Evolutionary conservation across 2,113 vertebrate genomes (phyloP).

Genomic region (Astur gentilis): DNA sequence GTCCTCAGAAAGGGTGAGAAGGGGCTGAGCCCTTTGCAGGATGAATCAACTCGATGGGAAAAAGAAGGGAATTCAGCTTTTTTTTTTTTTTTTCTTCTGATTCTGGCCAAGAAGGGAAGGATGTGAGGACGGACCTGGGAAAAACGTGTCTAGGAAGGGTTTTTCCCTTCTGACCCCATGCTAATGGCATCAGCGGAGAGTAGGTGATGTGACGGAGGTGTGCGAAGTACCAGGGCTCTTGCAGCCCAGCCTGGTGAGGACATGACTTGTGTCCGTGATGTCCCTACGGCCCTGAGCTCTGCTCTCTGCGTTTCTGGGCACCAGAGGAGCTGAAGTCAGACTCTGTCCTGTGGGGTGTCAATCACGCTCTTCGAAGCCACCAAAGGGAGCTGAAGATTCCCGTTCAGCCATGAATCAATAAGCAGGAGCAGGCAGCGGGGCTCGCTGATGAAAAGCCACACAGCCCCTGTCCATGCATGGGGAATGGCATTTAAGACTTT

Average conservation of each 20-base stretch:
- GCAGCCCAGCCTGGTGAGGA: not conserved
- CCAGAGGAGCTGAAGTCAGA: not conserved
- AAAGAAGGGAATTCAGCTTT: not conserved
- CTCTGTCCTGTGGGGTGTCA: not conserved
- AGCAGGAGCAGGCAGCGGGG: not conserved
- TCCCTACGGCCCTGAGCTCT: not conserved
- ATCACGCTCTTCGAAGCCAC: not conserved
- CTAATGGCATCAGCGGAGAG: not conserved
- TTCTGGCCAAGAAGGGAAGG: not conserved
- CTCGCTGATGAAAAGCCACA: not conserved
- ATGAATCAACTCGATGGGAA: not conserved
- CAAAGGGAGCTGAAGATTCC: not conserved
- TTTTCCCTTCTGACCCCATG: not conserved
- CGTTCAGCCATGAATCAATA: not conserved
- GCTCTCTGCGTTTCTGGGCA: not conserved
- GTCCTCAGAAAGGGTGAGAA: not conserved
- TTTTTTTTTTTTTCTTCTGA: not conserved
- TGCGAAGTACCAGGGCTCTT: not conserved
- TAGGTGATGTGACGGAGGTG: not conserved
- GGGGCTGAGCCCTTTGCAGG: not conserved
- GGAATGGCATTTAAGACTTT: slow-evolving; percentile 24
- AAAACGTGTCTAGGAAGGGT: not conserved
- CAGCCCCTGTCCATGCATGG: not conserved
- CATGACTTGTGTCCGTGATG: not conserved
- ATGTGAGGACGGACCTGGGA: not conserved